These are phyloP conservation scores for Atherinosoma microstoma DNA, from an alignment of 2,797 vertebrate species.

Conservation along the genomic window DNA sequence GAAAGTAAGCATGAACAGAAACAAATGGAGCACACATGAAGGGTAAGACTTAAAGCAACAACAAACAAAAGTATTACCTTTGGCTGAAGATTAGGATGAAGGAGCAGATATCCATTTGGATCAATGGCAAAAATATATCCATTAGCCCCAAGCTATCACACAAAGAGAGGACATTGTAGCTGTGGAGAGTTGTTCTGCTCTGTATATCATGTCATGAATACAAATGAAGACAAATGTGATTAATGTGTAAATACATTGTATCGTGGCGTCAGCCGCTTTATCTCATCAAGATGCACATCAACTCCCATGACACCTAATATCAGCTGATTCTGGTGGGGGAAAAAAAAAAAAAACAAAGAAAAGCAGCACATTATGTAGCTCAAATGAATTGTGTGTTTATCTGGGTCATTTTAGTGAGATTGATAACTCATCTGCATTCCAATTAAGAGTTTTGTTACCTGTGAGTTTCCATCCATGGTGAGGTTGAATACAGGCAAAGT, in stretches of 20 bases:
- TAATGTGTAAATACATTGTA: constrained; percentile 80
- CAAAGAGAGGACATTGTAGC: background rate
- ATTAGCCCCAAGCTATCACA: constrained; percentile 89
- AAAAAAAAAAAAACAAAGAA: constrained; percentile 19
- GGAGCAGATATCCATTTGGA: constrained; percentile 95
- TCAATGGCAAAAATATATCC: constrained; percentile 98
- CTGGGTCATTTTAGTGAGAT: background rate
- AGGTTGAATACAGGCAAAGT: constrained; percentile 98
- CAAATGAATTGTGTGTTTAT: background rate
- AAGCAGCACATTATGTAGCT: background rate
- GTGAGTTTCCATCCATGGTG: constrained; percentile 90
- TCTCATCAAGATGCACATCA: constrained; percentile 95
- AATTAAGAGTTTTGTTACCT: constrained; percentile 70
- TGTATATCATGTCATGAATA: background rate
- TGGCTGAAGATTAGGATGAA: constrained; percentile 95
- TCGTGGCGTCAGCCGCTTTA: constrained; percentile 93
- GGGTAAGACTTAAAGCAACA: background rate
- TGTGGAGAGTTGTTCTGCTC: background rate
- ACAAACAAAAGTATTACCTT: constrained; percentile 84
- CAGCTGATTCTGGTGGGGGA: constrained; percentile 90
- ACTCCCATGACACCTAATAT: constrained; percentile 98
- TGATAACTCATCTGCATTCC: background rate
- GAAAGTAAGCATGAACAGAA: background rate
- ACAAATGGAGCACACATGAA: background rate
- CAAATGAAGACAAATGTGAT: constrained; percentile 1